Conservation (phyloP, 2,797 vertebrate genomes). For the Phrynocephalus forsythii region DNA sequence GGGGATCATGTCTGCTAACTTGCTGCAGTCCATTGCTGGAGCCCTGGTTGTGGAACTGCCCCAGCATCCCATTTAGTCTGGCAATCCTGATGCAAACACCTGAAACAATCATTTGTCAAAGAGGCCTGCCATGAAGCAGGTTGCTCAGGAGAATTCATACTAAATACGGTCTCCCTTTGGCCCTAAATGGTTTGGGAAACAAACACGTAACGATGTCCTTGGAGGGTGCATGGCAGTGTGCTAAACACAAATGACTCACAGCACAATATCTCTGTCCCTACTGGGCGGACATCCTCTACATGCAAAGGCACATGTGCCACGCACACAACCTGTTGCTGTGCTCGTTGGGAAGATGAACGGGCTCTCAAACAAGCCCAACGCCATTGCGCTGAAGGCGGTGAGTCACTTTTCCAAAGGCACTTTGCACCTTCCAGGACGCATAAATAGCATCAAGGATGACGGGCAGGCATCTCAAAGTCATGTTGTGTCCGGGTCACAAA, state of each 20-base stretch:
- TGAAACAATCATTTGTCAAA: too few relatives aligned
- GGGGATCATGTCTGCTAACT: too few relatives aligned
- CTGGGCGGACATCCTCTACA: too few relatives aligned
- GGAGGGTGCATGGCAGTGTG: neutral
- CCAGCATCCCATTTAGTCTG: too few relatives aligned
- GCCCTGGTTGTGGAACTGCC: too few relatives aligned
- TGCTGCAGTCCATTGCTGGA: too few relatives aligned
- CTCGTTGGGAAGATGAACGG: slow-evolving; percentile 9
- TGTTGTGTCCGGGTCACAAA: slow-evolving; percentile 14
- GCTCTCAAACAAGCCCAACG: slow-evolving; percentile 33
- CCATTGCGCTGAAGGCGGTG: slow-evolving; percentile 38
- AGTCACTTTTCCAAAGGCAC: slow-evolving; percentile 33
- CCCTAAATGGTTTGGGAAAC: too few relatives aligned
- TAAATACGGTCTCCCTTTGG: too few relatives aligned
- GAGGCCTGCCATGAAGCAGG: too few relatives aligned
- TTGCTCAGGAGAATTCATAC: too few relatives aligned
- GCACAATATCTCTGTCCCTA: neutral
- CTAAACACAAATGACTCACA: neutral
- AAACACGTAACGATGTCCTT: neutral
- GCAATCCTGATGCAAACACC: too few relatives aligned
- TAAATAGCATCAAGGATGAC: slow-evolving; percentile 33
- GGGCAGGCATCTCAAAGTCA: slow-evolving; percentile 9
- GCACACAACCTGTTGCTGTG: neutral
- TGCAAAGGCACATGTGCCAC: neutral
- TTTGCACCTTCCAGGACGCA: slow-evolving; percentile 31